phyloP scores from a whole-genome alignment of 2,888 invertebrate genomes.

The Platerodrilus igneus region DNA sequence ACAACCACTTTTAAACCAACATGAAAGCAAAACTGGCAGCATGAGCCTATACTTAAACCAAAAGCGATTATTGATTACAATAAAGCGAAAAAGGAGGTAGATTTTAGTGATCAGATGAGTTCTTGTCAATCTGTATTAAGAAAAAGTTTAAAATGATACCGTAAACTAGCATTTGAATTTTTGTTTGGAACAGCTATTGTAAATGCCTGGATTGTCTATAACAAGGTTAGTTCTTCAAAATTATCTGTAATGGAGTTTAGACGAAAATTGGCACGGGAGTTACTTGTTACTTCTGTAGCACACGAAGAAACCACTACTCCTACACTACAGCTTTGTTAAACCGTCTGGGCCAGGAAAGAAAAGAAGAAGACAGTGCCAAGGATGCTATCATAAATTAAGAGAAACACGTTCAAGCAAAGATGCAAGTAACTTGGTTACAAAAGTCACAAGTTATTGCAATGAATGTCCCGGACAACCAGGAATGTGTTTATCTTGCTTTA shows the following conservation, averaged over 20 bases:
- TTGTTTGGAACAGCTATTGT: not conserved
- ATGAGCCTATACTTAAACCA: constrained; percentile 1
- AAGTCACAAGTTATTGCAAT: constrained; percentile 3
- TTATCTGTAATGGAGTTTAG: too few species aligned
- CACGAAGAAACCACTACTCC: constrained; percentile 5
- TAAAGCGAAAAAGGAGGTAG: constrained; percentile 1
- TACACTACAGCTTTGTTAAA: constrained; percentile 1
- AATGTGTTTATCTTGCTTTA: constrained; percentile 1
- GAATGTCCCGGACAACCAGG: constrained; percentile 1
- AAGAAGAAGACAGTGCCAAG: constrained; percentile 2
- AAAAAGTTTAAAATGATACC: constrained; percentile 1
- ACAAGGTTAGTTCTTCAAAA: too few species aligned
- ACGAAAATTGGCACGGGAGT: constrained; percentile 2
- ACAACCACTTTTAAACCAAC: constrained; percentile 6
- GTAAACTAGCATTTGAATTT: not conserved
- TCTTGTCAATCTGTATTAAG: constrained; percentile 1
- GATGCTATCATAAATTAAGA: too few species aligned
- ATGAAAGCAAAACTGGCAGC: constrained; percentile 4
- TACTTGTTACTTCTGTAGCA: constrained; percentile 1
- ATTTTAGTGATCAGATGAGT: constrained; percentile 2
- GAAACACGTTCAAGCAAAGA: too few species aligned
- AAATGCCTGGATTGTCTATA: too few species aligned
- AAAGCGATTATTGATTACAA: too few species aligned
- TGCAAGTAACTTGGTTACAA: constrained; percentile 6
- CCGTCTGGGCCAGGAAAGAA: constrained; percentile 3